Evolutionary conservation across 2,888 invertebrate species (phyloP).

Genomic region (Eupithecia subumbrata): DNA sequence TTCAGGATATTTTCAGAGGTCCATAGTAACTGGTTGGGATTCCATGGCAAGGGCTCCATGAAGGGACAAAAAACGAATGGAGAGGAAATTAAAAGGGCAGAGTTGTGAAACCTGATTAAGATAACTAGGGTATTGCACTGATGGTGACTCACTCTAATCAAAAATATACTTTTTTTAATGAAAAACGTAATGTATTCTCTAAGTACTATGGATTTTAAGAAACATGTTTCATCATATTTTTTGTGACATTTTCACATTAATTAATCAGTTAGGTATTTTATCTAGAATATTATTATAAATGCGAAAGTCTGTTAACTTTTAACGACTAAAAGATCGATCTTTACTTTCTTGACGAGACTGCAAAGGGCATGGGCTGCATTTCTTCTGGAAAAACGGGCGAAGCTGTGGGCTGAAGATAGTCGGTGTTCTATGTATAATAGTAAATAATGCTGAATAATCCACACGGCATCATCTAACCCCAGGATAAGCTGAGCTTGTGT

Average conservation of each 20-base stretch:
- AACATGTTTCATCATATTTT: too few species aligned
- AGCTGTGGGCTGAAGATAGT: not conserved
- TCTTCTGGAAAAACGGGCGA: not conserved
- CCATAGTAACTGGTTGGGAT: not conserved
- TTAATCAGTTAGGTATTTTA: too few species aligned
- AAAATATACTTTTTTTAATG: not conserved
- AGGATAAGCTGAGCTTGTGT: too few species aligned
- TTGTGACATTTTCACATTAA: too few species aligned
- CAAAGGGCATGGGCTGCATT: not conserved
- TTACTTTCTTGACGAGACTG: too few species aligned
- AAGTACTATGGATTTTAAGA: too few species aligned
- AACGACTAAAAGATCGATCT: too few species aligned
- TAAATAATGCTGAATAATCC: too few species aligned
- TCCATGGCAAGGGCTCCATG: constrained; percentile 8
- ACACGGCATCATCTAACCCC: too few species aligned
- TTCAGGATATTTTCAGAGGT: not conserved
- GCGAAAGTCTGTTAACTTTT: too few species aligned
- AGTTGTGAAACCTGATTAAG: constrained; percentile 15
- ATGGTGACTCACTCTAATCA: not conserved
- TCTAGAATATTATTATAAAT: too few species aligned
- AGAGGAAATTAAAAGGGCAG: constrained; percentile 28
- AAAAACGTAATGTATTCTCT: not conserved
- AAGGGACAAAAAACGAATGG: constrained; percentile 25
- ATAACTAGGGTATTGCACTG: not conserved
- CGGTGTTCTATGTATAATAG: too few species aligned